Conservation (phyloP, 2,797 vertebrate species). For the Coregonus sp. region DNA sequence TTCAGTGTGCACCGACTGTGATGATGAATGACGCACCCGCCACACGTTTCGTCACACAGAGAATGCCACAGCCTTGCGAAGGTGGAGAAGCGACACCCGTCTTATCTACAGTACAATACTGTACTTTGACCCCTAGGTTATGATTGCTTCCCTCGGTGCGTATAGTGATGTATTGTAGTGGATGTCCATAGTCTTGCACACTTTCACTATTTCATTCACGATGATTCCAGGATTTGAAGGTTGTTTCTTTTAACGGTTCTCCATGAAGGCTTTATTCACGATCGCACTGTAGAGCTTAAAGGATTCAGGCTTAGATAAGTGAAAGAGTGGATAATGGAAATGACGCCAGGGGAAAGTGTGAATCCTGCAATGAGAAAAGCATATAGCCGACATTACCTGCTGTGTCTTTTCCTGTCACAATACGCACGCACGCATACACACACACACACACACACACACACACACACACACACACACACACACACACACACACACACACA, state of each 20-base stretch:
- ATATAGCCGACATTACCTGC: conserved; percentile 26
- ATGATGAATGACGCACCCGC: conserved; percentile 26
- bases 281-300: conserved; percentile 16
- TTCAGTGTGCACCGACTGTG: conserved; percentile 58
- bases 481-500: conserved; percentile 44
- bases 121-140: background rate
- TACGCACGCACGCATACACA: background rate
- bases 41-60: conserved; percentile 50
- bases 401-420: background rate
- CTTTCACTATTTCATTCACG: conserved; percentile 16
- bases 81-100: conserved; percentile 28
- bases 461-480: conserved; percentile 30
- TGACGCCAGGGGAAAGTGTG: conserved; percentile 27
- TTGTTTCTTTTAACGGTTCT: conserved; percentile 20
- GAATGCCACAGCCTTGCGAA: conserved; percentile 33
- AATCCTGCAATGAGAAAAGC: conserved; percentile 47
- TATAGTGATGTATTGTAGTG: background rate
- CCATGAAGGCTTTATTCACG: conserved; percentile 17
- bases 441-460: no score
- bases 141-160: conserved; percentile 18
- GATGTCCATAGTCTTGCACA: background rate
- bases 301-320: conserved; percentile 14
- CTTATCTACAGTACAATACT: background rate
- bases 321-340: conserved; percentile 31
- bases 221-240: conserved; percentile 32